Conservation (phyloP, 2,888 invertebrate species). For the Leptinotarsa rubiginosa region DNA sequence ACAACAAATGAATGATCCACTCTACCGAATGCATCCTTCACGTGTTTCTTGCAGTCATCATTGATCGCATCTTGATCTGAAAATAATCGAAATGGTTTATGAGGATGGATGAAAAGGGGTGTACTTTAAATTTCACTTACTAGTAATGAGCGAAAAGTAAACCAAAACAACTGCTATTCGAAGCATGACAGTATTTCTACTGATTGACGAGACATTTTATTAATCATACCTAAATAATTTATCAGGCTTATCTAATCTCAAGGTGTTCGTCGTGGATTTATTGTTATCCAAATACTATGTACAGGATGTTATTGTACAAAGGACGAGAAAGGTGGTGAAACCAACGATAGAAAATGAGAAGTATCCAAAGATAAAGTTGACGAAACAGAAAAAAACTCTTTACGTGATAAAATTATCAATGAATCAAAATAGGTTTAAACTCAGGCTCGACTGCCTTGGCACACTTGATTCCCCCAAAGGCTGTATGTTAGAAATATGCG, state of each 20-base stretch:
- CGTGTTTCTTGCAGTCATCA: neutral
- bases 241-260: constrained; percentile 1
- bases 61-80: neutral
- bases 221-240: neutral
- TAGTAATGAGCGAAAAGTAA: neutral
- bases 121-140: neutral
- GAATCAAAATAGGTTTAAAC: too few relatives aligned
- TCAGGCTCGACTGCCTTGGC: too few relatives aligned
- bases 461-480: too few relatives aligned
- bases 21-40: neutral
- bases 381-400: too few relatives aligned
- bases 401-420: too few relatives aligned
- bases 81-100: neutral
- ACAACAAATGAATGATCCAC: constrained; percentile 3
- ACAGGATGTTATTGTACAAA: too few relatives aligned
- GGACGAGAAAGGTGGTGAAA: too few relatives aligned
- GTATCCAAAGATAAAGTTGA: too few relatives aligned
- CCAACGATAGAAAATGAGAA: too few relatives aligned
- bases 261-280: neutral
- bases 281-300: too few relatives aligned
- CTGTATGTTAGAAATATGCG: too few relatives aligned
- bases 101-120: neutral
- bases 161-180: neutral
- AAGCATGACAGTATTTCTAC: neutral
- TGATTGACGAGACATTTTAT: neutral